phyloP scores from a whole-genome alignment of 2,888 invertebrate species.

The Rotaria sp. region DNA sequence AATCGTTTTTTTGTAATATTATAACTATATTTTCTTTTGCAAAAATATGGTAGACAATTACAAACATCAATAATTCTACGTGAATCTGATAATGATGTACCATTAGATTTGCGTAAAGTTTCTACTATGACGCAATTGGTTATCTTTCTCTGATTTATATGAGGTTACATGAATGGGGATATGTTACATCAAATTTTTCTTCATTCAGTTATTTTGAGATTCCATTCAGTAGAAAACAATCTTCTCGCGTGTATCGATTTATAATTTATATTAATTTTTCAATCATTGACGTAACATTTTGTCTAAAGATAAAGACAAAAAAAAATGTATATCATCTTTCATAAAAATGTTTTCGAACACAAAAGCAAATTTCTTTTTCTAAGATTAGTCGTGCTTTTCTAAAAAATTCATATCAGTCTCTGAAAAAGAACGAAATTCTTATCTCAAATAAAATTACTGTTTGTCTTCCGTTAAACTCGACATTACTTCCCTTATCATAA shows the following conservation, averaged over 20 bases:
- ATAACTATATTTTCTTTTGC: neutral
- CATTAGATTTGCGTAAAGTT: neutral
- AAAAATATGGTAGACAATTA: neutral
- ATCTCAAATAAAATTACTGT: too few relatives aligned
- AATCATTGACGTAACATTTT: neutral
- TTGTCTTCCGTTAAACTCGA: too few relatives aligned
- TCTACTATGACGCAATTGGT: neutral
- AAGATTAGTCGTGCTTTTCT: too few relatives aligned
- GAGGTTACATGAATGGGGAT: neutral
- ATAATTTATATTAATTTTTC: neutral
- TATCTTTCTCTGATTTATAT: neutral
- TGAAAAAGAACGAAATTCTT: too few relatives aligned
- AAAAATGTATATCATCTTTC: too few relatives aligned
- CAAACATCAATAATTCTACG: neutral
- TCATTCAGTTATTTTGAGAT: neutral
- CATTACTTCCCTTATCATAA: neutral
- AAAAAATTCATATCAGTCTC: too few relatives aligned
- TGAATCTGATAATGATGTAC: constrained; percentile 7
- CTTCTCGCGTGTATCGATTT: neutral
- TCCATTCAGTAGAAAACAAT: neutral
- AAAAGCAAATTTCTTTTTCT: too few relatives aligned
- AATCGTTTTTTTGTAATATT: too few relatives aligned
- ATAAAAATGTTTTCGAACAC: too few relatives aligned
- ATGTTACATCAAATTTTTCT: neutral
- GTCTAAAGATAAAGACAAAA: too few relatives aligned